These are phyloP conservation scores for Hypsibius dujardini DNA, from an alignment of 1,140 invertebrate genomes.

Conservation along the genomic window DNA sequence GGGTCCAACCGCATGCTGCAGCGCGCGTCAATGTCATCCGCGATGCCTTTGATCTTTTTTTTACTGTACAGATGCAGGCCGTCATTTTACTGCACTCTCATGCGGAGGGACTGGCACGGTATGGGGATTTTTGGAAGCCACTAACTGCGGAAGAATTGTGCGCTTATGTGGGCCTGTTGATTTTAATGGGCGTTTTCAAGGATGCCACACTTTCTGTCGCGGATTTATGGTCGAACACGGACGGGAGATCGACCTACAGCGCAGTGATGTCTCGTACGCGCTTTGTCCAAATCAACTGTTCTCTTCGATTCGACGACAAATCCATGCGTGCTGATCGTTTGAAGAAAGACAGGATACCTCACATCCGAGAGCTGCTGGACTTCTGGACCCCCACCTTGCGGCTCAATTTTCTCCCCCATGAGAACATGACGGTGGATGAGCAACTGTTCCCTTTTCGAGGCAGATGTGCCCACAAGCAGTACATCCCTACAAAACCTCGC, in stretches of 20 bases:
- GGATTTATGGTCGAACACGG: neutral
- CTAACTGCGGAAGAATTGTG: too few relatives aligned
- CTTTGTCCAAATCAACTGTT: conserved; percentile 22
- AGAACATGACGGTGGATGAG: conserved; percentile 27
- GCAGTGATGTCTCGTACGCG: conserved; percentile 22
- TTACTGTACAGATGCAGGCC: too few relatives aligned
- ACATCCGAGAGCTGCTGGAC: conserved; percentile 25
- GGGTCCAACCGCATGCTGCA: too few relatives aligned
- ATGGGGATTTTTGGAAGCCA: too few relatives aligned
- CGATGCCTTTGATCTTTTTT: too few relatives aligned
- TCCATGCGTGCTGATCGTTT: conserved; percentile 21
- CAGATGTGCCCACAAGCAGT: conserved; percentile 27
- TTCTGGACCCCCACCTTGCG: conserved; percentile 19
- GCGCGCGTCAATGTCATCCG: too few relatives aligned
- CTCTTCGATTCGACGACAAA: conserved; percentile 26
- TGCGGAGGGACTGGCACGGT: too few relatives aligned
- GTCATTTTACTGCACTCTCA: too few relatives aligned
- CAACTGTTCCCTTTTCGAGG: conserved; percentile 27
- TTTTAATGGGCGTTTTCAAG: too few relatives aligned
- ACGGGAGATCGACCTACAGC: neutral
- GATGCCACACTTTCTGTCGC: neutral
- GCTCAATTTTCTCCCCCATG: conserved; percentile 20
- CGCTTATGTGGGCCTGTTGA: too few relatives aligned
- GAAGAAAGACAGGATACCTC: conserved; percentile 25
- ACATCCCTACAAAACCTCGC: conserved; percentile 35